Evolutionary conservation across 2,888 invertebrate genomes (phyloP).

Genomic region (Campoplex capitator): DNA sequence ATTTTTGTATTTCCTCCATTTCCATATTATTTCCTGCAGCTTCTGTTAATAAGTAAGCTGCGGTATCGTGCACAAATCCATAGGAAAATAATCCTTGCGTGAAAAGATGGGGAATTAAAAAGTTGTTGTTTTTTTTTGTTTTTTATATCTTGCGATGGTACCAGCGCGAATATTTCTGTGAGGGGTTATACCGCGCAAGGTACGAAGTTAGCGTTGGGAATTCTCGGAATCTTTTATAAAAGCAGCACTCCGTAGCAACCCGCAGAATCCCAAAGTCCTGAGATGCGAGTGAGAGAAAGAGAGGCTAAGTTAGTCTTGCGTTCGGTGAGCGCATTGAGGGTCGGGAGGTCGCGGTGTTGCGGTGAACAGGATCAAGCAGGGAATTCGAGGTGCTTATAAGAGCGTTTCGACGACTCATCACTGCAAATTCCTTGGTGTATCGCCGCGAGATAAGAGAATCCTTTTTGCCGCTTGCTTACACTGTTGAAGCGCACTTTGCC

Average conservation of each 20-base stretch:
- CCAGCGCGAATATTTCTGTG: slow-evolving; percentile 50
- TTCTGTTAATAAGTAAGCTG: background rate
- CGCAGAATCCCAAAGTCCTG: slow-evolving; percentile 51
- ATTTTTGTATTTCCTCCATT: background rate
- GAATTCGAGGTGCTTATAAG: slow-evolving; percentile 76
- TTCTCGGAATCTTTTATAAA: slow-evolving; percentile 69
- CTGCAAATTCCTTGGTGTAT: slow-evolving; percentile 75
- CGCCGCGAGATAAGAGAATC: slow-evolving; percentile 76
- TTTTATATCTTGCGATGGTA: background rate
- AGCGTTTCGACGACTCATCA: slow-evolving; percentile 78
- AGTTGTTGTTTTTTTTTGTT: slow-evolving; percentile 5
- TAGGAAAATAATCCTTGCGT: slow-evolving; percentile 26
- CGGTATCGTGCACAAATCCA: slow-evolving; percentile 2
- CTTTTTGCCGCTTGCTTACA: slow-evolving; percentile 63
- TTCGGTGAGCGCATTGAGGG: slow-evolving; percentile 51
- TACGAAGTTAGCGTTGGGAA: slow-evolving; percentile 65
- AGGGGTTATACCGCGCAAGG: slow-evolving; percentile 51
- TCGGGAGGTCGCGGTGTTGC: slow-evolving; percentile 71
- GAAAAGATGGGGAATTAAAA: slow-evolving; percentile 11
- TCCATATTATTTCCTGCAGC: background rate
- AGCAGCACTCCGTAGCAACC: slow-evolving; percentile 45
- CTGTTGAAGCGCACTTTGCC: slow-evolving; percentile 33
- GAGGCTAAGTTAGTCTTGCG: slow-evolving; percentile 43
- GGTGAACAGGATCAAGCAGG: slow-evolving; percentile 71
- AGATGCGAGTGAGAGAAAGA: slow-evolving; percentile 28